A percentile compares a stretch with the other conserved stretches of the same genome.
Conservation (phyloP, 2,113 vertebrate genomes). For the Halcyon malimbica region DNA sequence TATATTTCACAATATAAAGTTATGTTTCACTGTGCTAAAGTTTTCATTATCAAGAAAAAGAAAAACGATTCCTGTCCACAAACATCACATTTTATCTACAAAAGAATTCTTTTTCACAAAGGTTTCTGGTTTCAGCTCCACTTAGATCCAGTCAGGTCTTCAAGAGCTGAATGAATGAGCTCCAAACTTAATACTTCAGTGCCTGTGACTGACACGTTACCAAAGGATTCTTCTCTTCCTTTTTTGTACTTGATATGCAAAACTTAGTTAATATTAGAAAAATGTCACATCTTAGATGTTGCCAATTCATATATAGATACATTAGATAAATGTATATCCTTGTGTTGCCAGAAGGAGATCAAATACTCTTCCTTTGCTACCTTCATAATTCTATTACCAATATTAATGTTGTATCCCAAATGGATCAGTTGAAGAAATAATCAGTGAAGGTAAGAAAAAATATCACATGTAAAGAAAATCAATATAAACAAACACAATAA, state of each 20-base stretch:
- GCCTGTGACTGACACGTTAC: not conserved
- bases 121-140: not conserved
- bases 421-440: not conserved
- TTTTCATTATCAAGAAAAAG: not conserved
- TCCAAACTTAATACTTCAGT: not conserved
- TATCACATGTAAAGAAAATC: not conserved
- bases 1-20: not conserved
- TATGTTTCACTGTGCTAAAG: not conserved
- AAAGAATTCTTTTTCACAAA: not conserved
- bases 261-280: not conserved
- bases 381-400: conserved; percentile 2
- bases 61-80: not conserved
- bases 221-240: not conserved
- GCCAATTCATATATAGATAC: not conserved
- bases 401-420: not conserved
- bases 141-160: not conserved
- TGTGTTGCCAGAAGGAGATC: not conserved
- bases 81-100: not conserved
- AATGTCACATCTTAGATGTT: not conserved
- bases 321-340: not conserved
- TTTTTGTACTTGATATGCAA: not conserved
- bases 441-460: not conserved
- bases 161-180: not conserved
- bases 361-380: not conserved
- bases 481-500: not conserved